Conservation (phyloP, 1,140 invertebrate species). For the Apis florea region DNA sequence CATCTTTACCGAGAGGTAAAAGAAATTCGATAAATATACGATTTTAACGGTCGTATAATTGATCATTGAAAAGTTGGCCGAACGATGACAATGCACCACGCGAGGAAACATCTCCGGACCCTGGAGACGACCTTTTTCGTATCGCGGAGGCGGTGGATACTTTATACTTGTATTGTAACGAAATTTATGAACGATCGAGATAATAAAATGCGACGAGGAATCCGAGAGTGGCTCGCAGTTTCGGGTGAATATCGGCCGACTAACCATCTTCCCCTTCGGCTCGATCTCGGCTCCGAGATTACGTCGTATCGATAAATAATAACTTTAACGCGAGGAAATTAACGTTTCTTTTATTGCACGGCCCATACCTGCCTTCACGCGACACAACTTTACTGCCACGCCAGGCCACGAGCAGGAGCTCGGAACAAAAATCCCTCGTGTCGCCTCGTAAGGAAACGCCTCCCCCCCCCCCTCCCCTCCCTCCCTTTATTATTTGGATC, state of each 20-base stretch:
- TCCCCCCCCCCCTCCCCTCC: too few relatives aligned
- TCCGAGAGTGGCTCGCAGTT: conserved; percentile 52
- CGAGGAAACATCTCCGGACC: conserved; percentile 21
- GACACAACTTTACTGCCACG: background rate
- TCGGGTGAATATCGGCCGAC: conserved; percentile 65
- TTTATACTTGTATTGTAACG: conserved; percentile 70
- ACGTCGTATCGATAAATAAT: conserved; percentile 71
- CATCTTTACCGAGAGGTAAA: too few relatives aligned
- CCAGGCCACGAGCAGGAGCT: too few relatives aligned
- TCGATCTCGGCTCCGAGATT: conserved; percentile 64
- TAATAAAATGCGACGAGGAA: conserved; percentile 72
- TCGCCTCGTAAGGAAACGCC: too few relatives aligned
- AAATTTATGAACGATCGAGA: conserved; percentile 77
- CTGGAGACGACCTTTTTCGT: conserved; percentile 33
- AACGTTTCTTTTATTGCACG: conserved; percentile 40
- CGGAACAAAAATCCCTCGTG: background rate
- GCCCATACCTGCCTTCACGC: conserved; percentile 14
- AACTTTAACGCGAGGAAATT: conserved; percentile 51
- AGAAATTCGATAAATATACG: conserved; percentile 35
- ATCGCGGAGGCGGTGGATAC: conserved; percentile 56
- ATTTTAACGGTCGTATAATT: conserved; percentile 43
- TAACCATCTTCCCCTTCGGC: conserved; percentile 46
- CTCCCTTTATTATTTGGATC: too few relatives aligned
- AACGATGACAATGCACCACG: conserved; percentile 51
- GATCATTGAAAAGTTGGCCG: conserved; percentile 40